Base-by-base conservation (phyloP, 37 sponge, comb jelly and placozoan genomes). In the Theonella swinhoei region DNA sequence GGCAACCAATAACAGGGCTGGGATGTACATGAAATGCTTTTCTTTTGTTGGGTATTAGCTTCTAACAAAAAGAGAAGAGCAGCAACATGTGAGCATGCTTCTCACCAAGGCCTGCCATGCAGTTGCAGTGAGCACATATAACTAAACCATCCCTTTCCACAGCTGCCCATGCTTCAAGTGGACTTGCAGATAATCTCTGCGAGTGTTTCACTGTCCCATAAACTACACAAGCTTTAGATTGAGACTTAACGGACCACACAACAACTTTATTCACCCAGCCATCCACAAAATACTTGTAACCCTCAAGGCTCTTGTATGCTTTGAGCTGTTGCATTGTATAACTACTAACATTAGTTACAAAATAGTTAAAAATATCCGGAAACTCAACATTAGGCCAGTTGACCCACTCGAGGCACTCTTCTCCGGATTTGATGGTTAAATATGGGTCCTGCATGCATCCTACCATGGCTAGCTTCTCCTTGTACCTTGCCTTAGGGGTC, bases 61-160 rank as follows among this genome's bases (percentile, higher is more conserved):
- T 89, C 89, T 25, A 77, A 23, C 24, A 39, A 22, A 71, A 89
- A 89, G 1, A 89, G 43, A n/a, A 89, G 39, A 31, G 90, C 81
- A 63, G 90, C 85, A 68, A 89, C 39, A 31, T 89, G 85, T 28
- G 78, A 61, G 42, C 90, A 89, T 42, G 90, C 80, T 72, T 89
- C n/a, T n/a, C 80, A 24, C 80, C 85, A 20, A 89, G 39, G 11
- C 85, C 90, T 70, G 90, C 54, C 54, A 47, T 47, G 14, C 89
- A 88, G 34, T 42, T 80, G 64, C 83, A 88, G 74, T 88, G 89
- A 7, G 72, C 84, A 88, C 89, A 81, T 1, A 87, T 1, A 7
- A 87, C 75, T n/a, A 54, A 33, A n/a, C 80, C 90, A 29, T n/a
- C 29, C 54, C 14, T 47, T 47, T 47, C 54, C 7, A 47, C 54